Conservation (phyloP, 2,888 invertebrate genomes). For the Pollenia amentaria region DNA sequence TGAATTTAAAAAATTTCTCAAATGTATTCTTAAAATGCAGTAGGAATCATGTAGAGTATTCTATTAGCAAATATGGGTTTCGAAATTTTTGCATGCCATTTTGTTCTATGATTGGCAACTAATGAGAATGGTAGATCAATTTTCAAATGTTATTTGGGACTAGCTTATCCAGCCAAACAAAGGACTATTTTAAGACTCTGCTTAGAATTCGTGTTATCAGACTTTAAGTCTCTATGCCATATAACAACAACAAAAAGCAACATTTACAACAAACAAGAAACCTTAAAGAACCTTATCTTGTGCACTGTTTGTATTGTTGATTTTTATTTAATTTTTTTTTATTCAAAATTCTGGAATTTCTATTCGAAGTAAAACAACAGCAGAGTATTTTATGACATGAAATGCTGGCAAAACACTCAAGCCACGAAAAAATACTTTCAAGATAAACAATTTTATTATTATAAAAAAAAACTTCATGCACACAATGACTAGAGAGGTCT, state of each 20-base stretch:
- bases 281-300: slow-evolving; percentile 65
- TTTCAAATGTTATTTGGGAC: too few species aligned
- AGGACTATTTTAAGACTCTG: slow-evolving; percentile 28
- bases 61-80: too few species aligned
- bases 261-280: slow-evolving; percentile 42
- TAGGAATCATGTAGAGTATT: too few species aligned
- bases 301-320: slow-evolving; percentile 44
- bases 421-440: slow-evolving; percentile 8
- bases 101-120: too few species aligned
- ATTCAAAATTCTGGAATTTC: slow-evolving; percentile 48
- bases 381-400: slow-evolving; percentile 32
- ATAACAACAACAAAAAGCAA: slow-evolving; percentile 47
- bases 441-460: slow-evolving; percentile 34
- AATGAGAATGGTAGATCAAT: too few species aligned
- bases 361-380: slow-evolving; percentile 34
- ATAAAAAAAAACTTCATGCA: slow-evolving; percentile 21
- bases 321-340: slow-evolving; percentile 20
- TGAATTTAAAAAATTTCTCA: too few species aligned
- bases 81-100: too few species aligned
- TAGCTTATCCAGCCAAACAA: not conserved
- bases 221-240: slow-evolving; percentile 66
- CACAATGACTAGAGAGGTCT: slow-evolving; percentile 30
- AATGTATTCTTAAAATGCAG: too few species aligned
- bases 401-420: slow-evolving; percentile 16
- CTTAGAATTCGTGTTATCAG: slow-evolving; percentile 38